Evolutionary conservation across 1,140 invertebrate genomes (phyloP).

Genomic region (Brevipalpus yothersi): DNA sequence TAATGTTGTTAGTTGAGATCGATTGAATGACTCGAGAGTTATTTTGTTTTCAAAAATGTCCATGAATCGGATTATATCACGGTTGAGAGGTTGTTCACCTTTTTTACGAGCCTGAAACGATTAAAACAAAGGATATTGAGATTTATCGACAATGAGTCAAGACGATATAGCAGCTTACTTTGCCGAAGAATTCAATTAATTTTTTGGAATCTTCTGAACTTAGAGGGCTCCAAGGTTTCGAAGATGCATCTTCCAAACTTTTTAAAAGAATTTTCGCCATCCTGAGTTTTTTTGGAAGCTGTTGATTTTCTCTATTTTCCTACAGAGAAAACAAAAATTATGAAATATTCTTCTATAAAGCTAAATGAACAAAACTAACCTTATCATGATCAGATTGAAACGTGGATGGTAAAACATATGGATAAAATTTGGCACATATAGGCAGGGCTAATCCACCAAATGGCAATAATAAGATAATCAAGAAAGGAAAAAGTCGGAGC

Average conservation of each 20-base stretch:
- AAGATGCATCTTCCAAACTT: conserved; percentile 74
- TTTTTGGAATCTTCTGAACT: conserved; percentile 63
- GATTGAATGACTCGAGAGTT: conserved; percentile 76
- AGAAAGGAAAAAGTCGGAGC: conserved; percentile 88
- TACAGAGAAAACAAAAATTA: conserved; percentile 12
- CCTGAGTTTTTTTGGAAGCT: conserved; percentile 80
- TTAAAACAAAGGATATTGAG: neutral
- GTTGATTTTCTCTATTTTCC: conserved; percentile 72
- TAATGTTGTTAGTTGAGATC: conserved; percentile 66
- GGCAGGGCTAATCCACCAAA: conserved; percentile 94
- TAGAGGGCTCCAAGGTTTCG: conserved; percentile 38
- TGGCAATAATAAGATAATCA: conserved; percentile 88
- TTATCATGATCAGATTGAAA: conserved; percentile 77
- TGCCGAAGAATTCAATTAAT: conserved; percentile 71
- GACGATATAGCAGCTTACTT: conserved; percentile 27
- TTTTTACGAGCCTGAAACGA: conserved; percentile 30
- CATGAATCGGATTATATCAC: conserved; percentile 89
- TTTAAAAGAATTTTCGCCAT: conserved; percentile 96
- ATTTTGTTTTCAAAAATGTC: conserved; percentile 97
- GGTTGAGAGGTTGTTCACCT: conserved; percentile 56
- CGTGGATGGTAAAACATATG: conserved; percentile 88
- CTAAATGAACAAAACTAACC: conserved; percentile 19
- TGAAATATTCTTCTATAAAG: neutral
- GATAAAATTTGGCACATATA: conserved; percentile 82
- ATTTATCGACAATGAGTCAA: neutral